These are phyloP conservation scores for Nannobrachium achirus DNA, from an alignment of 2,113 vertebrate species.

Conservation along the genomic window DNA sequence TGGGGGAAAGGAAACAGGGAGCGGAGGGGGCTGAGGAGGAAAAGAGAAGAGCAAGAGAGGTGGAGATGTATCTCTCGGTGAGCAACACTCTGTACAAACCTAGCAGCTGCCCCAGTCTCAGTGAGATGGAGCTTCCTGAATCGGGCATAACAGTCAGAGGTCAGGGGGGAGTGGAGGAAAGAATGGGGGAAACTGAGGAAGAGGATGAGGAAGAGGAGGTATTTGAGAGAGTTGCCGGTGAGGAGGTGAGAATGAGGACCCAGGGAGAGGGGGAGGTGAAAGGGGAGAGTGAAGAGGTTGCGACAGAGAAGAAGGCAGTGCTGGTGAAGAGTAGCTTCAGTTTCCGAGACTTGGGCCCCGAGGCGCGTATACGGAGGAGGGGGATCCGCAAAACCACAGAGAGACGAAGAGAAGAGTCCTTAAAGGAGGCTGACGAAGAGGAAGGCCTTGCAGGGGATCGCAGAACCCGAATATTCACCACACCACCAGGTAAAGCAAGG, in stretches of 20 bases:
- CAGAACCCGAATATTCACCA: constrained; percentile 75
- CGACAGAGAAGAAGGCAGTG: neutral
- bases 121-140: constrained; percentile 22
- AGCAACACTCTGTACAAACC: constrained; percentile 68
- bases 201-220: constrained; percentile 33
- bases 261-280: constrained; percentile 10
- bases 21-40: constrained; percentile 8
- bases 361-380: constrained; percentile 57
- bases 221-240: constrained; percentile 1
- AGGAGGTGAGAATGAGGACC: neutral
- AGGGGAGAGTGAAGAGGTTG: constrained; percentile 6
- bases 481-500: constrained; percentile 73
- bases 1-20: constrained; percentile 9
- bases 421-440: constrained; percentile 56
- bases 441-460: constrained; percentile 73
- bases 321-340: constrained; percentile 52
- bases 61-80: constrained; percentile 51
- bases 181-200: constrained; percentile 22
- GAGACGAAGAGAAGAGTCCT: constrained; percentile 43
- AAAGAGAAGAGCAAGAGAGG: constrained; percentile 32
- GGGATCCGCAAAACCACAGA: constrained; percentile 70
- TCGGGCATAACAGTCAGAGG: constrained; percentile 23
- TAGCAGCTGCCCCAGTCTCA: constrained; percentile 73
- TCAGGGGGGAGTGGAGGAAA: constrained; percentile 26
- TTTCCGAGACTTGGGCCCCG: constrained; percentile 65